Evolutionary conservation across 2,797 vertebrate species (phyloP).

Genomic region (Vespertilio murinus): DNA sequence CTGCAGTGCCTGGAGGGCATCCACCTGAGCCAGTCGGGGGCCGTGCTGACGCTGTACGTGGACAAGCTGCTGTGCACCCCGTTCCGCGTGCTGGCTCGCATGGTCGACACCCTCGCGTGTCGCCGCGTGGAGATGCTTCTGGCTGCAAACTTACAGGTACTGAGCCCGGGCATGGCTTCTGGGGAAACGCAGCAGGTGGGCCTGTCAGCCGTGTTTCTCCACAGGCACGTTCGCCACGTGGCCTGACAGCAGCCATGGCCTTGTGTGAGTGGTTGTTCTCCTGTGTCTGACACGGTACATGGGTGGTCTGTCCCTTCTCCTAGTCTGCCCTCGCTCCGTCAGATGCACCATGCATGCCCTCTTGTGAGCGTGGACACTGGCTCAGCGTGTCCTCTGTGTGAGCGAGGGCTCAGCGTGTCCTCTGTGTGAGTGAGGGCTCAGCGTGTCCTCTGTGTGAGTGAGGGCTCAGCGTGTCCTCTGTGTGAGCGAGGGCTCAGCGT

Average conservation of each 20-base stretch:
- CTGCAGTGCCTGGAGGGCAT: constrained; percentile 97
- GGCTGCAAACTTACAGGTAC: constrained; percentile 95
- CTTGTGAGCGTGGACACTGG: too few relatives aligned
- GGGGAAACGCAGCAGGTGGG: neutral
- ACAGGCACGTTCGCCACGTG: rapidly evolving
- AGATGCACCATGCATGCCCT: too few relatives aligned
- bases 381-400: too few relatives aligned
- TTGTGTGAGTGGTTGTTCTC: neutral
- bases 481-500: too few relatives aligned
- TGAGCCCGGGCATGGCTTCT: rapidly evolving
- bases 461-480: too few relatives aligned
- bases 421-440: too few relatives aligned
- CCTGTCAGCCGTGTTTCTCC: neutral
- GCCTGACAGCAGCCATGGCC: neutral
- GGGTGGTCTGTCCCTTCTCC: too few relatives aligned
- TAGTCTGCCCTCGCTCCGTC: neutral
- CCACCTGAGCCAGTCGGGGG: constrained; percentile 97
- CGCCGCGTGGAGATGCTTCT: constrained; percentile 98
- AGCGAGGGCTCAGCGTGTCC: too few relatives aligned
- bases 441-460: too few relatives aligned
- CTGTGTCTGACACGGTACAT: neutral
- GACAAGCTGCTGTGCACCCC: constrained; percentile 95
- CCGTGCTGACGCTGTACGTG: constrained; percentile 94
- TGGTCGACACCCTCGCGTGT: constrained; percentile 97
- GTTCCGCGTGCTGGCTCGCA: constrained; percentile 95